Evolutionary conservation across 2,113 vertebrate genomes (phyloP), one percentile per base, ranked within the genome.

Genomic region (Willisornis vidua): DNA sequence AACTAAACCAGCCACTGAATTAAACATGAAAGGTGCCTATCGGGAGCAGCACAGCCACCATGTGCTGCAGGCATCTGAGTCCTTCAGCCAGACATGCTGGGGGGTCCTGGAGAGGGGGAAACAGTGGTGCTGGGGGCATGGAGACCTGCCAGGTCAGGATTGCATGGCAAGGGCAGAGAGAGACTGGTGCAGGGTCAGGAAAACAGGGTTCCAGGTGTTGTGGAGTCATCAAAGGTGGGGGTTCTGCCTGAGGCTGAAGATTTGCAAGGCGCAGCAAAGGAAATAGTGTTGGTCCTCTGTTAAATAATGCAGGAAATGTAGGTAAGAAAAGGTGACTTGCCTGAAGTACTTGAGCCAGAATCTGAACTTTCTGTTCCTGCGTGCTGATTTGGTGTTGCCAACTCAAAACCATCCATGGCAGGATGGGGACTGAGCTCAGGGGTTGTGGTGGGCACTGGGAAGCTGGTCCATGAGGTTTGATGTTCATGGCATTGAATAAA

Each of bases 1-100:
- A 98, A 96, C 97, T 97, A 97, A 98, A 98, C 89, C 91, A 93
- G 94, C 77, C 39, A 43, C 63, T 98, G 97, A 97, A 97, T 98
- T 96, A 98, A 98, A 97, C 82, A 98, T 98, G 96, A 93, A 94
- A 94, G 61, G 70, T 89, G 90, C 29, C 51, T 81, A 12, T 80
- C 0, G 0, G 88, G 90, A 94, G 83, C 19, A 14, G 68, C 58
- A 31, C n/a, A 74, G 73, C 70, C 68, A 24, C 71, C 1, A 18
- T 26, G 73, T 79, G 77, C 70, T 87, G 67, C 72, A 51, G 75
- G n/a, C 31, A 57, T 54, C 65, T 2, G 3, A 51, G 72, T 54
- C 78, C 83, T 89, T 57, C 67, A 79, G 74, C 86, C 2, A 2
- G 81, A 20, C 63, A 1, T 0, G 19, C 49, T 39, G 33, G 35